Conservation (phyloP, 2,888 invertebrate species). For the Tetragnatha montana region DNA sequence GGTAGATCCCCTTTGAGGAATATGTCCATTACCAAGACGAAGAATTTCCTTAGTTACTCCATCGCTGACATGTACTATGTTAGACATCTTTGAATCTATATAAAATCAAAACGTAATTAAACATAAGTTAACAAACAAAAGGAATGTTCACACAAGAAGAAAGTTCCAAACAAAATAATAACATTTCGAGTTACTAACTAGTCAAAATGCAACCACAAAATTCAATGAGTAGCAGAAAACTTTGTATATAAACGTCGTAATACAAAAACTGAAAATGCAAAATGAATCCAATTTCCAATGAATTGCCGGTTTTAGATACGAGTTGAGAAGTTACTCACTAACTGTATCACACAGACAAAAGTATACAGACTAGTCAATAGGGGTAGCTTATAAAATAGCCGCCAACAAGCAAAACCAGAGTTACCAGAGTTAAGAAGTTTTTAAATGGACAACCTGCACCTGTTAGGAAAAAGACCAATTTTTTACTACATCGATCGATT, state of each 20-base stretch:
- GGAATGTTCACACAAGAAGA: neutral
- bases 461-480: no score
- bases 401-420: no score
- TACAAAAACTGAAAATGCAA: neutral
- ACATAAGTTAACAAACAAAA: neutral
- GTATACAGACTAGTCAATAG: no score
- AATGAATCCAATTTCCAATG: neutral
- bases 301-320: neutral
- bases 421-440: no score
- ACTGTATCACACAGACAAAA: no score
- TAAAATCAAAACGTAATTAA: neutral
- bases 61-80: conserved; percentile 62
- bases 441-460: no score
- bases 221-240: neutral
- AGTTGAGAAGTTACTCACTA: neutral
- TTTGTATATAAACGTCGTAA: neutral
- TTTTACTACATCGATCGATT: no score
- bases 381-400: no score
- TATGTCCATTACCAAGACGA: conserved; percentile 45
- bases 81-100: conserved; percentile 35
- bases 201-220: neutral
- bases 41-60: conserved; percentile 65
- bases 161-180: no score
- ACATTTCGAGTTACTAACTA: no score
- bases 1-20: conserved; percentile 55